Percentiles rank a stretch among this genome's conserved stretches.
Evolutionary conservation across 1,140 invertebrate genomes (phyloP).

Genomic region (Tetragnatha versicolor): DNA sequence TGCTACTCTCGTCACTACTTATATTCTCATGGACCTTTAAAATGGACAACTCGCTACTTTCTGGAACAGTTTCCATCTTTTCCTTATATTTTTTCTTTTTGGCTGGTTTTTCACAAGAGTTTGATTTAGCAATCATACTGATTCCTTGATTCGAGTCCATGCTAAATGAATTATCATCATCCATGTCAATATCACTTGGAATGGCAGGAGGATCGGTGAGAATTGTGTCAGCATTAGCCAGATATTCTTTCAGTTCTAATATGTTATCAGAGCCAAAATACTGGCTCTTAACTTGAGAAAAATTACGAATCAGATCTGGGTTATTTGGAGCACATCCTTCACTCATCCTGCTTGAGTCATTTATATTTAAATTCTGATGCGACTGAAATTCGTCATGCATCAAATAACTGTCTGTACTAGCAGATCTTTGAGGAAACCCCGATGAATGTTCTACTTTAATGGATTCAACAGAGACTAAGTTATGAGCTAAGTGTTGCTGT

Average conservation of each 20-base stretch:
- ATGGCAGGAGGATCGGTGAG: slow-evolving; percentile 15
- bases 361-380: slow-evolving; percentile 36
- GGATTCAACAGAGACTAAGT: slow-evolving; percentile 17
- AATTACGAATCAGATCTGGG: slow-evolving; percentile 23
- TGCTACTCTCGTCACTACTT: slow-evolving; percentile 49
- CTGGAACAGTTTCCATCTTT: slow-evolving; percentile 32
- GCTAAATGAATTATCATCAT: slow-evolving; percentile 44
- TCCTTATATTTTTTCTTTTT: slow-evolving; percentile 52
- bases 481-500: slow-evolving; percentile 6
- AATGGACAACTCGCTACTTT: slow-evolving; percentile 22
- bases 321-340: slow-evolving; percentile 38
- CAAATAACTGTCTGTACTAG: slow-evolving; percentile 51
- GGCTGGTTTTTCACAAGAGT: slow-evolving; percentile 18
- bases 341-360: slow-evolving; percentile 43
- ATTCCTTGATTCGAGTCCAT: slow-evolving; percentile 31
- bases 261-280: slow-evolving; percentile 38
- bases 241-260: slow-evolving; percentile 18
- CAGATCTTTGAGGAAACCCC: slow-evolving; percentile 43
- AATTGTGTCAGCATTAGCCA: slow-evolving; percentile 5
- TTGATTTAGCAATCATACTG: slow-evolving; percentile 12
- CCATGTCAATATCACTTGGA: slow-evolving; percentile 35
- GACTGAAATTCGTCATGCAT: slow-evolving; percentile 44
- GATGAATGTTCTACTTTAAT: slow-evolving; percentile 31
- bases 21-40: slow-evolving; percentile 2
- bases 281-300: slow-evolving; percentile 47